Evolutionary conservation across 2,888 invertebrate genomes (phyloP), one percentile per base, ranked within the genome.

Genomic region (Rhyacophila evoluta): DNA sequence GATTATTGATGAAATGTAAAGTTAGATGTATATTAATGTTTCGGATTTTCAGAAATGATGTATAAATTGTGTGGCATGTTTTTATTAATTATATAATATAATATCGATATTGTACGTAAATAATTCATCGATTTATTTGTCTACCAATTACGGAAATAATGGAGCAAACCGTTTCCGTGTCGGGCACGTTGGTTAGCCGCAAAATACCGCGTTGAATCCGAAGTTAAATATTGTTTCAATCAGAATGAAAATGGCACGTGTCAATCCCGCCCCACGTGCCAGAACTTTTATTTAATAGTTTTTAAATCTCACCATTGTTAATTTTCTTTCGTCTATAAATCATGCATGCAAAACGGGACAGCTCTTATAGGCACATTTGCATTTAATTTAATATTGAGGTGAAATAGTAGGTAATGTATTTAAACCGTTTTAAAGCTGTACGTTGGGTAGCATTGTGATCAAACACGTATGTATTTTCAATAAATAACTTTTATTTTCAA

Each of bases 241-340:
- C 55, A 71, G 55, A 55, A 10, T 36, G 75, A 72, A 77, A 70
- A 74, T 8, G 74, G 72, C 80, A 78, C 80, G 80, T 75, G 80
- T 25, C 74, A 27, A 39, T 73, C 75, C 68, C 72, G 55, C 29
- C 68, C 69, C 33, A 69, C 33, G 28, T 69, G 55, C 55, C 19
- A 55, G 55, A 55, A 55, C 19, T 19, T 55, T 55, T 55, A 55
- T 55, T 55, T 55, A 55, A 55, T 55, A 55, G 55, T 55, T 55
- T 55, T 55, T 55, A 55, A 55, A 55, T 55, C 55, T 55, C 55
- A 25, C 55, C 55, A 55, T 55, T 55, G 55, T 55, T 25, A 55
- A 55, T 55, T 55, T 19, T 55, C 25, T 55, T 55, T 12, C 55
- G 19, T 55, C 12, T 12, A 55, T 55, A 55, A 55, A 55, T 55